These are phyloP conservation scores for Daboia siamensis DNA, from an alignment of 2,113 vertebrate genomes.

Conservation along the genomic window DNA sequence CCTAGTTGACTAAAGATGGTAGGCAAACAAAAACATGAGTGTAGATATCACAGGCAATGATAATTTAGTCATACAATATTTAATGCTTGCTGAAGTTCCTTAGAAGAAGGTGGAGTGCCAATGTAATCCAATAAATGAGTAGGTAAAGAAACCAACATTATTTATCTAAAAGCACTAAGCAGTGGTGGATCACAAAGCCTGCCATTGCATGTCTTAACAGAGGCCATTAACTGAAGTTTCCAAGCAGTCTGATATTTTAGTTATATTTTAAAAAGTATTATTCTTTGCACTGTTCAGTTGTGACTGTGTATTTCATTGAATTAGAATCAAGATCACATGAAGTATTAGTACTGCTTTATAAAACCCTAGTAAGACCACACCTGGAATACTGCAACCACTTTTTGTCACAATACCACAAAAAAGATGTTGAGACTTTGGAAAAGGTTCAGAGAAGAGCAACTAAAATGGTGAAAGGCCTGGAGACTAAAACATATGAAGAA, in stretches of 20 bases:
- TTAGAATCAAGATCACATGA: background rate
- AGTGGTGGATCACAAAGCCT: background rate
- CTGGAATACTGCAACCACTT: no score
- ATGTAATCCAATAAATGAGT: background rate
- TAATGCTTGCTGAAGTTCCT: background rate
- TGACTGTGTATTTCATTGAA: slow-evolving; percentile 3
- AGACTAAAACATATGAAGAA: no score
- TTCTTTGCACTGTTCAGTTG: background rate
- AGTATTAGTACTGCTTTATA: no score
- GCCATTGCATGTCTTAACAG: background rate
- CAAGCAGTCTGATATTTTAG: background rate
- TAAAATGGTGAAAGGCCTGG: no score
- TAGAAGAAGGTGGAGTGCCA: background rate
- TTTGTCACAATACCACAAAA: no score
- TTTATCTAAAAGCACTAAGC: background rate
- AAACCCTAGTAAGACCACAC: no score
- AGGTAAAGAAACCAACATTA: background rate
- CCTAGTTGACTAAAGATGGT: background rate
- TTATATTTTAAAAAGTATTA: background rate
- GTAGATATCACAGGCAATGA: background rate
- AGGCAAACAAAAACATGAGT: background rate
- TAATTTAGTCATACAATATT: background rate
- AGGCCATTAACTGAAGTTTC: background rate
- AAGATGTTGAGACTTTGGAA: no score
- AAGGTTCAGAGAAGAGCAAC: no score